Evolutionary conservation across 1,140 invertebrate species (phyloP).

Genomic region (Megalopta genalis): DNA sequence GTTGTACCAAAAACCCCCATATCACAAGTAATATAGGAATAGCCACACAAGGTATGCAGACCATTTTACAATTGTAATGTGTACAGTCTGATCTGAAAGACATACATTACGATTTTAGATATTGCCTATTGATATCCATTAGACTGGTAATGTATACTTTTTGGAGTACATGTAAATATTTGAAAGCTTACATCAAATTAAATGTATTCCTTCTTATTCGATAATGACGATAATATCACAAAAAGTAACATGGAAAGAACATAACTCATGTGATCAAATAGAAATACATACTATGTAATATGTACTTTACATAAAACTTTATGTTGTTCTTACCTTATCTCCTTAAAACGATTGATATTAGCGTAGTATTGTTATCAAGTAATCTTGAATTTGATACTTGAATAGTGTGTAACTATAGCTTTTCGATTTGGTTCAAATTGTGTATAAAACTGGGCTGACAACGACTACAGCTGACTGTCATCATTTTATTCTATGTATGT

Average conservation of each 20-base stretch:
- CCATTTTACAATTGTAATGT: slow-evolving; percentile 63
- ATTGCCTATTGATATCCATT: background rate
- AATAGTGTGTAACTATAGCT: background rate
- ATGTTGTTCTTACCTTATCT: background rate
- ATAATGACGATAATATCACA: too few species aligned
- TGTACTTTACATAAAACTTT: background rate
- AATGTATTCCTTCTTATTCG: background rate
- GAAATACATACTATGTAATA: background rate
- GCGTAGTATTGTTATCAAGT: background rate
- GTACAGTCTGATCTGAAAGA: slow-evolving; percentile 23
- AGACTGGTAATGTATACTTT: too few species aligned
- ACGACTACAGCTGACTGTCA: too few species aligned
- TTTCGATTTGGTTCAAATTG: background rate
- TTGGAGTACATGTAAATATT: too few species aligned
- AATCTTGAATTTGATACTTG: background rate
- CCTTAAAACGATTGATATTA: background rate
- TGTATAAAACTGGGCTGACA: background rate
- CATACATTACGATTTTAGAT: too few species aligned
- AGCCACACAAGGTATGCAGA: slow-evolving; percentile 74
- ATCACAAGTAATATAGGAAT: slow-evolving; percentile 73
- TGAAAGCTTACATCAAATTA: background rate
- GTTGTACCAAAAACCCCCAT: slow-evolving; percentile 73
- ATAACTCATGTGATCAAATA: slow-evolving; percentile 23
- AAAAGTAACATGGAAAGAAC: background rate
- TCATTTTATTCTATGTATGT: too few species aligned